Evolutionary conservation across 1,140 invertebrate genomes (phyloP).

Genomic region (Cryptotermes secundus): DNA sequence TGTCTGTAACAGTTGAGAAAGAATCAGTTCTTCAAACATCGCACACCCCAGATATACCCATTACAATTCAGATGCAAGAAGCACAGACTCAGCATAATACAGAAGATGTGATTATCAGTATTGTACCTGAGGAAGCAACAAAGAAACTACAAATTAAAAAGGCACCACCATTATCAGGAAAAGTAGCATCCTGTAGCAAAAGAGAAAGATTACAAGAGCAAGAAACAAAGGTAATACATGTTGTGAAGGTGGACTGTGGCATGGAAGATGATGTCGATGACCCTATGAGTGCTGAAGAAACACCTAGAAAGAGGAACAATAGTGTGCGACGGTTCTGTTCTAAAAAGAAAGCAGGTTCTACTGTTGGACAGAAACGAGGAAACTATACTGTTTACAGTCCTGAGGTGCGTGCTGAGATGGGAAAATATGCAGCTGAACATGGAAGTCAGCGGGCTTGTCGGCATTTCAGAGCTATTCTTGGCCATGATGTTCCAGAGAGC

Average conservation of each 20-base stretch:
- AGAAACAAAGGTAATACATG: neutral
- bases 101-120: neutral
- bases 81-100: neutral
- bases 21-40: neutral
- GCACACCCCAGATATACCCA: neutral
- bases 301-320: neutral
- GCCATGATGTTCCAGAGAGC: conserved; percentile 47
- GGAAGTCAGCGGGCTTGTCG: conserved; percentile 45
- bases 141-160: neutral
- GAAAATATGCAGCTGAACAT: conserved; percentile 47
- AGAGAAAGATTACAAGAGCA: neutral
- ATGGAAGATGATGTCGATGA: conserved; percentile 26
- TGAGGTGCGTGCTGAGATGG: conserved; percentile 47
- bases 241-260: neutral
- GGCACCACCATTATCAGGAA: neutral
- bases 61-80: conserved; percentile 1
- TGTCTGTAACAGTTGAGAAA: neutral
- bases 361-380: conserved; percentile 26
- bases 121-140: neutral
- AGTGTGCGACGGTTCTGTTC: neutral
- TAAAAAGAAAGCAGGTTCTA: neutral
- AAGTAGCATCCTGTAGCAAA: neutral
- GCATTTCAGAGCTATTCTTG: conserved; percentile 44
- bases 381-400: conserved; percentile 46
- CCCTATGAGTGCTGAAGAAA: neutral